Evolutionary conservation across 2,113 vertebrate species (phyloP), one percentile per base, ranked within the genome.

Genomic region (Xenus cinereus): DNA sequence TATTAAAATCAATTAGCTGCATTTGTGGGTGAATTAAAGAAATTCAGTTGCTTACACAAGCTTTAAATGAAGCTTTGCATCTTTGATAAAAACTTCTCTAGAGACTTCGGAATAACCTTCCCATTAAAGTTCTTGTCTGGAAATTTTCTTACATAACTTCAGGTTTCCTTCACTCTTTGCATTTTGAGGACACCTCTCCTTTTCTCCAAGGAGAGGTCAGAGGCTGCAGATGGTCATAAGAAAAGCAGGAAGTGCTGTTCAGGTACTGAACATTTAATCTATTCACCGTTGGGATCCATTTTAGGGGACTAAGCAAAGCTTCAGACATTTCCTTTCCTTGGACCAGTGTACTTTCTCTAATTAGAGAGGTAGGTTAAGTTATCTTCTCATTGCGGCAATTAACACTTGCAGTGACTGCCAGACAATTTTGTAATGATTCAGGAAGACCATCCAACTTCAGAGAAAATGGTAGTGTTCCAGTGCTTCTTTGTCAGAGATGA

Each of bases 401-500:
- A 93, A 94, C 85, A 89, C 91, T 84, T 96, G 39, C 77, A 66
- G 57, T 56, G 87, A 35, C 67, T 97, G 95, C 84, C 92, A 97
- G 89, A 93, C 78, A 95, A 92, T 91, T 83, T 94, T 86, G 67
- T 92, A 94, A 94, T 94, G 94, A 96, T 82, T 94, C 95, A 93
- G 89, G 67, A 97, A 92, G 84, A 90, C 62, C 48, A 94, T 95
- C 94, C 95, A 97, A 68, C 75, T 90, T 87, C 94, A 60, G 74
- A 94, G 54, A 82, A 96, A 74, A 80, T 37, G 66, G 17, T 82
- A 79, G 62, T 89, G 90, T 84, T 97, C 66, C 84, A 79, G 88
- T 64, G 72, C 63, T 48, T 90, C 96, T 87, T 96, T 87, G 27
- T 97, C 68, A 88, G 81, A 66, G 94, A 88, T 48, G 63, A 87